phyloP scores from a whole-genome alignment of 2,888 invertebrate species.

The Neocrepidodera transversa region DNA sequence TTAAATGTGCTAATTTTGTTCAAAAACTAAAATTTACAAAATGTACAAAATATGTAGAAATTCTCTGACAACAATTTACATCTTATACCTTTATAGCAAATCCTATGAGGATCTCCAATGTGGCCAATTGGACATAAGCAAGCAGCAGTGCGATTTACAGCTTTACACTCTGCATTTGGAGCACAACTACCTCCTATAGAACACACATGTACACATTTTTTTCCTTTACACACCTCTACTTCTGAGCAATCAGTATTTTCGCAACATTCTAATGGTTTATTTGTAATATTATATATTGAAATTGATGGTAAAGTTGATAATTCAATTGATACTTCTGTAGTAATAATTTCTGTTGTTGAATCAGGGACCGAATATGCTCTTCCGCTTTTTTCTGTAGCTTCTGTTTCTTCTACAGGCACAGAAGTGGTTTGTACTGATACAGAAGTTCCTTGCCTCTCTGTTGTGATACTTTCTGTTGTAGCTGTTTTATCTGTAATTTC shows the following conservation, averaged over 20 bases:
- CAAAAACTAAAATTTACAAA: constrained; percentile 19
- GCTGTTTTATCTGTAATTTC: not conserved
- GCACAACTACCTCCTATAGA: constrained; percentile 64
- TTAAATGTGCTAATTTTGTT: constrained; percentile 23
- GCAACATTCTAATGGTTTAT: constrained; percentile 63
- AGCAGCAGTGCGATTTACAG: constrained; percentile 68
- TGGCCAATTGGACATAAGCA: constrained; percentile 68
- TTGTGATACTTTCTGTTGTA: not conserved
- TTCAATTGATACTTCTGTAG: constrained; percentile 14
- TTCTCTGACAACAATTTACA: constrained; percentile 21
- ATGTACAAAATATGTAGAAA: constrained; percentile 24
- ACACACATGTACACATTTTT: constrained; percentile 72
- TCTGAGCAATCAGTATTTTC: constrained; percentile 69
- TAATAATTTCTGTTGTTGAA: constrained; percentile 35
- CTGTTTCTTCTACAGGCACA: too few relatives aligned
- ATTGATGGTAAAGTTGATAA: constrained; percentile 24
- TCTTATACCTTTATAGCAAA: constrained; percentile 69
- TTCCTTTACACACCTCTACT: constrained; percentile 69
- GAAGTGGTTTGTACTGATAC: not conserved
- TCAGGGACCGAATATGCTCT: constrained; percentile 23
- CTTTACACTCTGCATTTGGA: constrained; percentile 68
- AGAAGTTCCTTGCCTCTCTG: not conserved
- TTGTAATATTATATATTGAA: constrained; percentile 58
- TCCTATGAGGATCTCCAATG: constrained; percentile 64
- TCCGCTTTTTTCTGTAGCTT: not conserved